Base-by-base conservation (phyloP, 2,888 invertebrate genomes). In the Pheosia gnoma region DNA sequence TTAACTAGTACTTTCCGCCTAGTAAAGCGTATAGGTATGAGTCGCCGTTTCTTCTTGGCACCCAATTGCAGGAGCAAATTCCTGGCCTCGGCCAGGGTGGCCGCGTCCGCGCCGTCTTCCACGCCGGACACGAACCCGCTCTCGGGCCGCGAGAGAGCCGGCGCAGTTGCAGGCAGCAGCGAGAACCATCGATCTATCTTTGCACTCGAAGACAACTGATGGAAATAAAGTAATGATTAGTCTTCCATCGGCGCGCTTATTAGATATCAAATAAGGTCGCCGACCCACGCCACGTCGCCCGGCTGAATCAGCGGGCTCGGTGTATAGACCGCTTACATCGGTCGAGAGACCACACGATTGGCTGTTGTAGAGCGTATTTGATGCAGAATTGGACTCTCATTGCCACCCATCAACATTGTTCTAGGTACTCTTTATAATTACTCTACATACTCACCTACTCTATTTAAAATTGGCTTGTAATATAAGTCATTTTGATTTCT, bases 141-240 rank as follows among this genome's bases (percentile, higher is more conserved):
- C 85, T 97, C 97, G 0, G 96, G 96, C 9, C 96, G 94, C 9
- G 96, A 96, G 62, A 96, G 90, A 13, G 96, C 95, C 25, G 94
- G 87, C 10, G 95, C 93, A 51, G 82, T 81, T 38, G 85, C 75
- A 36, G 95, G 95, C 72, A 96, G 91, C 70, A 96, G 94, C 68
- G 96, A 96, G 85, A 97, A 97, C 97, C 97, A 97, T 58, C 97
- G 95, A 80, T 96, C 96, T 80, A 97, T 96, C 92, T 97, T 97
- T 66, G 96, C 96, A 68, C 95, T 94, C 61, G 97, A 95, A 74
- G 96, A 96, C 81, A 97, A 93, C 97, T 97, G 92, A 10, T 55
- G 53, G 13, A 55, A 55, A 39, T 5, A 55, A 39, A 55, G 4
- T 47, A 5, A n/a, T 3, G 11, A 47, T 47, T 47, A 47, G n/a